Evolutionary conservation across 1,140 invertebrate species (phyloP), one percentile per base, ranked within the genome.

Genomic region (Euwallacea fornicatus): DNA sequence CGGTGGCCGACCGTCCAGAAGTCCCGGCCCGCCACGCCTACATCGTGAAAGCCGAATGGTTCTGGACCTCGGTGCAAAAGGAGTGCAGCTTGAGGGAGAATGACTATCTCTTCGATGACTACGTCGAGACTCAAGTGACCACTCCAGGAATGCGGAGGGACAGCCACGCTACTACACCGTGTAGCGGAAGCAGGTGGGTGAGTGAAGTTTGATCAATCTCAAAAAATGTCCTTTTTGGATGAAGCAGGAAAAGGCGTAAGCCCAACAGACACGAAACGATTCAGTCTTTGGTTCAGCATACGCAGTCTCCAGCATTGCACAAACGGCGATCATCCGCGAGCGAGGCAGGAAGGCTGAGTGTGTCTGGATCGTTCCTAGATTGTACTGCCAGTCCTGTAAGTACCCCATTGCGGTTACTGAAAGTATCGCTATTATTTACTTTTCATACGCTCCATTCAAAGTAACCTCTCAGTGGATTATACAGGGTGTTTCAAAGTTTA

Each of bases 61-160:
- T 99, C 83, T 98, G 96, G 96, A 92, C 90, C 0, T 95, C 95
- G 50, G 93, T 99, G 62, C 96, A 98, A 83, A 97, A 98, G 84
- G 93, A 96, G 76, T 92, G 91, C 73, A 94, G 94, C 80, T 93
- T 94, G 53, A 89, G 93, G 78, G 96, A 98, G 81, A 90, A 89
- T 76, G 89, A 95, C 70, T 97, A 96, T 83, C 84, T 93, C 13
- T 93, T 93, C 77, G 90, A 91, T 84, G 89, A 93, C 42, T 72
- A 72, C 33, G 67, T 72, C 13, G 71, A 72, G 15, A 64, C 67
- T 42, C 15, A 43, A 56, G 63, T 72, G 4, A 59, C 42, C n/a
- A 11, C 65, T 4, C 88, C 88, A 56, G 81, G 84, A 50, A 86
- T 87, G 72, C 82, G 88, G 66, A 83, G 88, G 54, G 88, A 88